These are phyloP conservation scores for Tragelaphus buxtoni DNA, from an alignment of 2,113 vertebrate species.

Conservation along the genomic window DNA sequence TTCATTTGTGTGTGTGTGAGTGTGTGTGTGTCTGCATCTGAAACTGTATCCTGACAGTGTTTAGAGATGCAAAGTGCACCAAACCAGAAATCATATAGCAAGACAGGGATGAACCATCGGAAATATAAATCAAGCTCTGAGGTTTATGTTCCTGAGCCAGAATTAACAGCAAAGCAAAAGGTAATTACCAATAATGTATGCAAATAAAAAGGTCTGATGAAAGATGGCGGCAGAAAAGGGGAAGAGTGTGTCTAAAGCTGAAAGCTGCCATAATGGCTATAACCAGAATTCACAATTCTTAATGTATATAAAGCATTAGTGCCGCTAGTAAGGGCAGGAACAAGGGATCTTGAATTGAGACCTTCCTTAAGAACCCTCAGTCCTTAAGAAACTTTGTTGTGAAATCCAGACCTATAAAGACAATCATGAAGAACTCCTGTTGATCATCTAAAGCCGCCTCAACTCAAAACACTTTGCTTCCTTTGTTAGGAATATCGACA, in stretches of 20 bases:
- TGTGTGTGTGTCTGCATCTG: not conserved
- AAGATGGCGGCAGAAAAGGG: not conserved
- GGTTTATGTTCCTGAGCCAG: not conserved
- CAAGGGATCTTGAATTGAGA: not conserved
- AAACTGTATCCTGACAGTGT: not conserved
- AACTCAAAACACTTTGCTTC: not conserved
- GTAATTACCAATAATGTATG: not conserved
- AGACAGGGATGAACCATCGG: not conserved
- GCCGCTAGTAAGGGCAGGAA: not conserved
- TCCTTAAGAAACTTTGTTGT: not conserved
- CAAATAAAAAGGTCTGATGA: not conserved
- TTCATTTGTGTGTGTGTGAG: not conserved
- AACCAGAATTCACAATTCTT: not conserved
- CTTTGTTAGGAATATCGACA: not conserved
- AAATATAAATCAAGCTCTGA: not conserved
- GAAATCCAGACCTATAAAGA: not conserved
- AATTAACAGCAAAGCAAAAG: not conserved
- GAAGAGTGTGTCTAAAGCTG: not conserved
- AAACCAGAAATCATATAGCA: not conserved
- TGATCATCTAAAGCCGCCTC: not conserved
- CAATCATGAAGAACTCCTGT: not conserved
- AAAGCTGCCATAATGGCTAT: not conserved
- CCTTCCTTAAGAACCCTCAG: not conserved
- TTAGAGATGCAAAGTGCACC: not conserved
- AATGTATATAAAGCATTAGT: not conserved